A percentile compares a stretch with the other conserved stretches of the same genome.
Evolutionary conservation across 2,113 vertebrate genomes (phyloP).

Genomic region (Dipodomys ordii): DNA sequence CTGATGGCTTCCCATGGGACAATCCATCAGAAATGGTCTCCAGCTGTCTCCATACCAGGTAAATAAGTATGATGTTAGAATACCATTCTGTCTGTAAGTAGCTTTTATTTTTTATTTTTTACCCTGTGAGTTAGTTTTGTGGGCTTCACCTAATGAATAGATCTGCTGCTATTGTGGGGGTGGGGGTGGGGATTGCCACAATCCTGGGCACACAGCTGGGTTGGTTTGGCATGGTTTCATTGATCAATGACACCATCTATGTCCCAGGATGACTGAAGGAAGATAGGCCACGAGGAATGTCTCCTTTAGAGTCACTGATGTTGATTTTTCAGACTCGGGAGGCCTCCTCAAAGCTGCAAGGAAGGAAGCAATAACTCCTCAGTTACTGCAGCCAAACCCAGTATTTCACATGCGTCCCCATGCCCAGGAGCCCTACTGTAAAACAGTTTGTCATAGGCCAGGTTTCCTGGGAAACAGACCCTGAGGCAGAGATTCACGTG

Average conservation of each 20-base stretch:
- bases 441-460: slow-evolving; percentile 34
- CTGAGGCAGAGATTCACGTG: slow-evolving; percentile 32
- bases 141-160: background rate
- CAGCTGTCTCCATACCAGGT: slow-evolving; percentile 43
- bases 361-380: slow-evolving; percentile 51
- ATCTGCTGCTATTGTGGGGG: background rate
- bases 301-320: slow-evolving; percentile 27
- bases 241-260: slow-evolving; percentile 52
- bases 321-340: slow-evolving; percentile 62
- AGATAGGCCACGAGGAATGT: slow-evolving; percentile 61
- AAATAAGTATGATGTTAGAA: slow-evolving; percentile 52
- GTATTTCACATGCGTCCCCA: slow-evolving; percentile 38
- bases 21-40: slow-evolving; percentile 31
- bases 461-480: slow-evolving; percentile 60
- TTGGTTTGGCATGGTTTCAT: slow-evolving; percentile 19
- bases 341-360: slow-evolving; percentile 50
- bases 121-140: slow-evolving; percentile 37
- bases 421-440: slow-evolving; percentile 26
- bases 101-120: slow-evolving; percentile 37
- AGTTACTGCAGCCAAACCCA: background rate
- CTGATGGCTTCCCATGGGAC: background rate
- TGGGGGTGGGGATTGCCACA: slow-evolving; percentile 8
- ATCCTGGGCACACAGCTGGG: background rate
- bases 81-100: slow-evolving; percentile 40
- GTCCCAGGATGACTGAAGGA: slow-evolving; percentile 34